A percentile compares a stretch with the other conserved stretches of the same genome.
Evolutionary conservation across 2,888 invertebrate genomes (phyloP).

Genomic region (Diarsia brunnea): DNA sequence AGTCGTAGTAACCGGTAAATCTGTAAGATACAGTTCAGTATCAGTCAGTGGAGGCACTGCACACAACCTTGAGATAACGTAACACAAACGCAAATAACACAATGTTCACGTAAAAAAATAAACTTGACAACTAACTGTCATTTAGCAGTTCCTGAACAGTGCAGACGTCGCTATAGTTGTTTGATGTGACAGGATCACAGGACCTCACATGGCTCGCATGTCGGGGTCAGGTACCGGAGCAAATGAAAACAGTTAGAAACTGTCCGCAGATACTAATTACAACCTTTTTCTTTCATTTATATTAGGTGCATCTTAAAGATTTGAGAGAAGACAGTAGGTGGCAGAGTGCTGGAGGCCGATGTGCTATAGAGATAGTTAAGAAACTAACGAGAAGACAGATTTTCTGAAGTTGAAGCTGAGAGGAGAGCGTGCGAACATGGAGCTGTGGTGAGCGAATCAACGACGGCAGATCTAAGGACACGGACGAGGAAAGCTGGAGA

Average conservation of each 20-base stretch:
- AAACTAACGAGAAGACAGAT: constrained; percentile 17
- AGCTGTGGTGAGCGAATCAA: constrained; percentile 5
- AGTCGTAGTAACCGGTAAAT: constrained; percentile 26
- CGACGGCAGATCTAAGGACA: neutral
- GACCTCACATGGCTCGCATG: neutral
- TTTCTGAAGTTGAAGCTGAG: constrained; percentile 29
- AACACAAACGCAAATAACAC: constrained; percentile 72
- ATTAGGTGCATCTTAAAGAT: constrained; percentile 9
- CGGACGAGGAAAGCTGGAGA: neutral
- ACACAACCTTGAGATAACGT: constrained; percentile 72
- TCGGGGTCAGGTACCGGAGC: neutral
- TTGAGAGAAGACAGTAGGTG: constrained; percentile 15
- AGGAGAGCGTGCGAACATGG: constrained; percentile 46
- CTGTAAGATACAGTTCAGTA: constrained; percentile 11
- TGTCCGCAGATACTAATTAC: neutral
- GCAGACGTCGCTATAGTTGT: constrained; percentile 1
- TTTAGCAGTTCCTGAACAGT: constrained; percentile 30
- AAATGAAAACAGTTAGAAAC: constrained; percentile 1
- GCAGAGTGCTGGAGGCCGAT: constrained; percentile 64
- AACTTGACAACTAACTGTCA: constrained; percentile 46
- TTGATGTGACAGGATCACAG: neutral
- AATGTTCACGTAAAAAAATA: constrained; percentile 54
- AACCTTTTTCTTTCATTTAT: neutral
- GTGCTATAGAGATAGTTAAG: constrained; percentile 48
- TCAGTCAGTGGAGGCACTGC: constrained; percentile 20